phyloP scores from a whole-genome alignment of 2,113 vertebrate genomes.

The Aegithalos caudatus region DNA sequence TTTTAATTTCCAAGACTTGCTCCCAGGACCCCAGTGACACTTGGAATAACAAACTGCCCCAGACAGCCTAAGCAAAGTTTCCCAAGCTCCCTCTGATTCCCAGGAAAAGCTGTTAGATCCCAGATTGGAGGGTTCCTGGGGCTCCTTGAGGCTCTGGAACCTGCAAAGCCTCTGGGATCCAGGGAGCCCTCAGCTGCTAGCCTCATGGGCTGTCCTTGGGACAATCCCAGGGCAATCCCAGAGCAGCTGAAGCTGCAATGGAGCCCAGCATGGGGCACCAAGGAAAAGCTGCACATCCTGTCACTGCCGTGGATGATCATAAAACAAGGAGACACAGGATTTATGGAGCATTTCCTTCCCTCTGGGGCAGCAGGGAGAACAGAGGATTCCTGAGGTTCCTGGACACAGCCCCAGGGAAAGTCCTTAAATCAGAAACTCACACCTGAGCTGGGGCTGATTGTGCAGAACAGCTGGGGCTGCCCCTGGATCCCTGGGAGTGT shows the following conservation, averaged over 20 bases:
- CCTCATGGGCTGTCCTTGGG: neutral
- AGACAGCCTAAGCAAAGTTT: neutral
- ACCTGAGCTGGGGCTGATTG: neutral
- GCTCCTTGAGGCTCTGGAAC: neutral
- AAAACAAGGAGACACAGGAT: neutral
- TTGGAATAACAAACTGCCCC: neutral
- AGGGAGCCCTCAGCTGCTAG: neutral
- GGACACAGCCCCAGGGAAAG: neutral
- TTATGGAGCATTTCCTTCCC: neutral
- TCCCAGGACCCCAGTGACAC: neutral
- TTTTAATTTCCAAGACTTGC: neutral
- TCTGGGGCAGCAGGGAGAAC: neutral
- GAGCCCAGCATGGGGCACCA: neutral
- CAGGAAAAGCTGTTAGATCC: neutral
- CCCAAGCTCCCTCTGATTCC: neutral
- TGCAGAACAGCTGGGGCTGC: neutral
- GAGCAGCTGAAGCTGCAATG: neutral
- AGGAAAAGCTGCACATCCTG: neutral
- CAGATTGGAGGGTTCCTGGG: neutral
- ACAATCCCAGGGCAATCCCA: neutral
- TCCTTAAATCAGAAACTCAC: neutral
- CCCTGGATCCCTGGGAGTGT: neutral
- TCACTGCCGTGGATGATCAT: fast-evolving
- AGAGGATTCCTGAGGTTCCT: neutral
- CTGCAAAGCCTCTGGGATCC: neutral